phyloP scores from a whole-genome alignment of 2,888 invertebrate genomes.

The Octodonta nipae region DNA sequence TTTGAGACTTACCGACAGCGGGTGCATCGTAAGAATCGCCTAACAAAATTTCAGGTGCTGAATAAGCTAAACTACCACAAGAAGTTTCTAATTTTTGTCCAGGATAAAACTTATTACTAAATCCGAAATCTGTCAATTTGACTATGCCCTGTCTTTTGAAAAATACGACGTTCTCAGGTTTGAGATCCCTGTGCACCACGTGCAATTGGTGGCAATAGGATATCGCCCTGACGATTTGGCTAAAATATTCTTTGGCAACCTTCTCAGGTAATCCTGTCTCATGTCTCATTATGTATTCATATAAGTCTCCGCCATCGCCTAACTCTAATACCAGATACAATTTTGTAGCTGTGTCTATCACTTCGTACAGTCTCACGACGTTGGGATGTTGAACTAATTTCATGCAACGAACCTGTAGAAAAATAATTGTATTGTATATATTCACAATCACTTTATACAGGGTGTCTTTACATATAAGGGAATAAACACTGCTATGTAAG shows the following conservation, averaged over 20 bases:
- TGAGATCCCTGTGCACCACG: constrained; percentile 82
- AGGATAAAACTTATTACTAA: constrained; percentile 89
- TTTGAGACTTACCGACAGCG: constrained; percentile 89
- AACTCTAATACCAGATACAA: constrained; percentile 91
- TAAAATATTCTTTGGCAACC: constrained; percentile 82
- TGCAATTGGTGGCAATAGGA: constrained; percentile 92
- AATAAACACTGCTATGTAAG: too few relatives aligned
- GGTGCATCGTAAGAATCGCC: constrained; percentile 99
- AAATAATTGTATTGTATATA: too few relatives aligned
- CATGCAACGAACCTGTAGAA: constrained; percentile 89
- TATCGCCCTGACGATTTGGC: constrained; percentile 94
- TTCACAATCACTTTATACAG: too few relatives aligned
- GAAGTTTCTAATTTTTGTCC: constrained; percentile 95
- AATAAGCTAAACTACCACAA: constrained; percentile 96
- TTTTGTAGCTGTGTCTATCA: constrained; percentile 97
- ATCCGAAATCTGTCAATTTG: constrained; percentile 96
- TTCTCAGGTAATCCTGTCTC: constrained; percentile 75
- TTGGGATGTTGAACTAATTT: constrained; percentile 98
- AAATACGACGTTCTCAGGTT: constrained; percentile 99
- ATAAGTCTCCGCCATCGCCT: constrained; percentile 96
- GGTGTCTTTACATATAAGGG: too few relatives aligned
- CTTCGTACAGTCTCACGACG: constrained; percentile 95
- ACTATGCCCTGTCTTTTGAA: constrained; percentile 94
- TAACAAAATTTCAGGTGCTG: constrained; percentile 94
- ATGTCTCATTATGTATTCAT: constrained; percentile 95